Base-by-base conservation (phyloP, 1,140 invertebrate genomes). In the Trachelipus rathkii region DNA sequence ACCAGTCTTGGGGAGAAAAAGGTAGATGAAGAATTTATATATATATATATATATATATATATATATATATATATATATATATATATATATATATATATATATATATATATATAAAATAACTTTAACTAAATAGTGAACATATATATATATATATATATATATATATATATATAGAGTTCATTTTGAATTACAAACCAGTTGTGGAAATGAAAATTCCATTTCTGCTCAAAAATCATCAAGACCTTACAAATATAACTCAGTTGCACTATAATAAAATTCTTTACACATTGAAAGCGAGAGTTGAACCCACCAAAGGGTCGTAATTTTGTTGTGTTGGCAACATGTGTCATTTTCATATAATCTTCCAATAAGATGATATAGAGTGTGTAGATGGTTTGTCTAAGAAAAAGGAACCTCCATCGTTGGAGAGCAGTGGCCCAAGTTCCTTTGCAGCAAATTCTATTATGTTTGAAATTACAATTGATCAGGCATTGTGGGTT, bases 401-500 rank as follows among this genome's bases (percentile, higher is more conserved):
- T 60, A 60, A 60, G 19, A 60, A 60, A 19, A 60, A 60, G 50
- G 19, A 60, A 60, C 11, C 11, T 2, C 4, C 50, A 13, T 15
- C 11, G 4, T 13, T 8, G 8, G 50, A 67, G 43, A 66, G 33
- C 19, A 33, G 70, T 8, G 33, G 70, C 19, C 50, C 50, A 15
- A 15, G 3, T 8, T 15, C 19, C 8, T 19, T 19, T 15, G 11
- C 50, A 15, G 11, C 50, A 44, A 78, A 78, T 74, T 91, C 92
- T 79, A 87, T 97, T 0, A 96, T 96, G 92, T 97, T 97, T 84
- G 94, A 97, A 85, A 93, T 97, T 10, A 85, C 95, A 44, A 92
- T 92, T 43, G 95, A 96, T 86, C 93, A 94, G 84, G 92, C 91
- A 24, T 90, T 95, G 87, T 97, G 95, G 95, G 94, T 93, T 5